Conservation (phyloP, 1,140 invertebrate genomes). For the Potamilus streckersoni region DNA sequence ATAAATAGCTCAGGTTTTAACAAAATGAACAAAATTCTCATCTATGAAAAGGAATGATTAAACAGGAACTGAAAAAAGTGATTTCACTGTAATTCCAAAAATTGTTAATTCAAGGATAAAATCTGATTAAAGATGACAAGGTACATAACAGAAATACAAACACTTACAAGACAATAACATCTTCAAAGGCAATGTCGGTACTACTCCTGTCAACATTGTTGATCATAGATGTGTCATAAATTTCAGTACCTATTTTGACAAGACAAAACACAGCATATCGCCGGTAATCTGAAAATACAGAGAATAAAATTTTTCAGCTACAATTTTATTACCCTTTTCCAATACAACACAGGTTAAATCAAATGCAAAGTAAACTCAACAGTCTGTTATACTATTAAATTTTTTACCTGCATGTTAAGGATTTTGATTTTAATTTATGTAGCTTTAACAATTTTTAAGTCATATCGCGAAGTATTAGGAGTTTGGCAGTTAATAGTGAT, state of each 20-base stretch:
- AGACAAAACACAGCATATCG: slow-evolving; percentile 81
- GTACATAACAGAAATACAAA: not conserved
- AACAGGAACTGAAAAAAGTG: not conserved
- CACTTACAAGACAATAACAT: slow-evolving; percentile 79
- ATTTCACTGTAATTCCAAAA: not conserved
- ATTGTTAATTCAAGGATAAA: not conserved
- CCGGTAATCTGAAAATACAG: slow-evolving; percentile 71
- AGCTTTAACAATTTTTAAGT: too few relatives aligned
- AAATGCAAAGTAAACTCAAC: not conserved
- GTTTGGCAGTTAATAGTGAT: too few relatives aligned
- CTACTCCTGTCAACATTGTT: slow-evolving; percentile 77
- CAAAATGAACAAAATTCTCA: not conserved
- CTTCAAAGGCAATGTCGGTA: slow-evolving; percentile 80
- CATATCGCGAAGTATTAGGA: too few relatives aligned
- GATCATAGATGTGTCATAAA: slow-evolving; percentile 78
- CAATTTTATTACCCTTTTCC: not conserved
- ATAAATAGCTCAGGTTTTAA: too few relatives aligned
- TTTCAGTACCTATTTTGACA: slow-evolving; percentile 77
- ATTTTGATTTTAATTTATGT: too few relatives aligned
- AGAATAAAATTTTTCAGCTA: not conserved
- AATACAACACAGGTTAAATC: not conserved
- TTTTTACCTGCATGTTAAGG: not conserved
- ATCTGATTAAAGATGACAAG: not conserved
- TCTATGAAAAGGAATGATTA: not conserved
- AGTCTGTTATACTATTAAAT: not conserved